Conservation (phyloP, 2,888 invertebrate genomes). For the Nephrotoma guestfalica region DNA sequence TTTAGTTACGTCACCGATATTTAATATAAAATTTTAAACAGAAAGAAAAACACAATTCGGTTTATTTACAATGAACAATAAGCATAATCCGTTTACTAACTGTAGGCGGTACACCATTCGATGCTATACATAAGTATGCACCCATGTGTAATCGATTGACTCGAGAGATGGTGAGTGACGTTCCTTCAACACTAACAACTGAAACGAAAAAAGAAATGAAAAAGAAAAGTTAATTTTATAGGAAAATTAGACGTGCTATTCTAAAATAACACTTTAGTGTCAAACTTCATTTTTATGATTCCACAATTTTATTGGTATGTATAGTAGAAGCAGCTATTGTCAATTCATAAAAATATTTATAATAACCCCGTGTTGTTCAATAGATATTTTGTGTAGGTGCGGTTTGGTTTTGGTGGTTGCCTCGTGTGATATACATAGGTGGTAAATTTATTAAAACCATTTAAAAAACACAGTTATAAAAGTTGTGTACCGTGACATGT, state of each 20-base stretch:
- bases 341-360: not conserved
- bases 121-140: slow-evolving; percentile 66
- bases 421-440: not conserved
- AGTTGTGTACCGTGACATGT: not conserved
- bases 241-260: not conserved
- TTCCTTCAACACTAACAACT: slow-evolving; percentile 52
- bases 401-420: not conserved
- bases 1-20: not conserved
- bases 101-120: slow-evolving; percentile 73
- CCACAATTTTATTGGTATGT: not conserved
- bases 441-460: not conserved
- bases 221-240: not conserved
- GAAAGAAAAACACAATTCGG: not conserved
- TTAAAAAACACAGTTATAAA: not conserved
- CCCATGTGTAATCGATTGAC: slow-evolving; percentile 68
- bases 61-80: slow-evolving; percentile 59
- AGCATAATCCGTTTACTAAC: slow-evolving; percentile 80
- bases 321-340: not conserved
- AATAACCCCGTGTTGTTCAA: not conserved
- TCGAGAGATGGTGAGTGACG: slow-evolving; percentile 49
- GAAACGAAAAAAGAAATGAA: slow-evolving; percentile 18
- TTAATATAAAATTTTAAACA: not conserved
- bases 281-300: not conserved
- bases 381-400: not conserved
- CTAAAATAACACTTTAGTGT: not conserved